Conservation (phyloP, 2,113 vertebrate species). For the Puffinus mauretanicus region DNA sequence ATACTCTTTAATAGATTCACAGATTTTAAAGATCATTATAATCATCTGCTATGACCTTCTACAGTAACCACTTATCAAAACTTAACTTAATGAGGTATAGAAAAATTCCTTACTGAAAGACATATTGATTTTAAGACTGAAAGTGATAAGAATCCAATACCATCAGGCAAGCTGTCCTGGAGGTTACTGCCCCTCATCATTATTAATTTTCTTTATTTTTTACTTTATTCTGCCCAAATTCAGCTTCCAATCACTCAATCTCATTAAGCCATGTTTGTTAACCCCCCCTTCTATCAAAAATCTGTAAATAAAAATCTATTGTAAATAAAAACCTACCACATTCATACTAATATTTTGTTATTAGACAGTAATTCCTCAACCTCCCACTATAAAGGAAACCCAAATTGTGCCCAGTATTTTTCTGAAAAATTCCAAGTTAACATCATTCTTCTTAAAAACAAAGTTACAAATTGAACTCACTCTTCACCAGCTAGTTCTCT, state of each 20-base stretch:
- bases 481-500: neutral
- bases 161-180: neutral
- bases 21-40: neutral
- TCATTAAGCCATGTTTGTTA: neutral
- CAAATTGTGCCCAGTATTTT: neutral
- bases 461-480: neutral
- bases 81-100: neutral
- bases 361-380: neutral
- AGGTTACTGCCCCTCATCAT: neutral
- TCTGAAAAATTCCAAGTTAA: neutral
- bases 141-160: neutral
- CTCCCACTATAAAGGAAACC: neutral
- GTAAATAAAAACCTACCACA: neutral
- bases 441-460: neutral
- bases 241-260: neutral
- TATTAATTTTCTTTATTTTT: neutral
- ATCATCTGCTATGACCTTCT: neutral
- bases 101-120: neutral
- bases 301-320: neutral
- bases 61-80: neutral
- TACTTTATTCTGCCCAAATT: neutral
- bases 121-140: neutral
- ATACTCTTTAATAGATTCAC: neutral
- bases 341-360: neutral
- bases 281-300: neutral